A percentile compares a stretch with the other conserved stretches of the same genome.
These are phyloP conservation scores for Diacarnus erythraeanus DNA, from an alignment of 37 sponge, comb jelly and placozoan species.

Conservation along the genomic window DNA sequence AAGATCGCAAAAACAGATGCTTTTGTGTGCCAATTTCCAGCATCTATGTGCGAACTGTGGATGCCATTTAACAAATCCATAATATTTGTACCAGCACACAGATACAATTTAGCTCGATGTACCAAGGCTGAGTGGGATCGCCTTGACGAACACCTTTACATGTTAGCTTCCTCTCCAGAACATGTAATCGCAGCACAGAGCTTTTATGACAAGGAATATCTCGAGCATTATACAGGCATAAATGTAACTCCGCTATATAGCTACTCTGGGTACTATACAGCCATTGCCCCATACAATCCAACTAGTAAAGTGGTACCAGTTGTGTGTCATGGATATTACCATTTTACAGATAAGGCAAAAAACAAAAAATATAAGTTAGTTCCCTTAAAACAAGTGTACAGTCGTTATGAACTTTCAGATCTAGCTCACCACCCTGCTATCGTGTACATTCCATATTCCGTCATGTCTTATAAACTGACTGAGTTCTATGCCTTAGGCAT, in stretches of 20 bases:
- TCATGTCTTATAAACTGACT: constrained; percentile 17
- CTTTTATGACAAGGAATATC: constrained; percentile 52
- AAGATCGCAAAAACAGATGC: constrained; percentile 22
- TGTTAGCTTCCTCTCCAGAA: constrained; percentile 26
- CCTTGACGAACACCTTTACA: constrained; percentile 32
- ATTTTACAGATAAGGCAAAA: background rate
- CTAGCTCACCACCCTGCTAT: constrained; percentile 38
- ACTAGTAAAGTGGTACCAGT: constrained; percentile 14
- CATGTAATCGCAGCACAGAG: constrained; percentile 31
- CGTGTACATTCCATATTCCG: constrained; percentile 43
- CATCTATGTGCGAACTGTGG: constrained; percentile 48
- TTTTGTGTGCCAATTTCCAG: constrained; percentile 45
- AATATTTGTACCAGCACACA: constrained; percentile 33
- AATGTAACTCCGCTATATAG: constrained; percentile 27
- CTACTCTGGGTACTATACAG: constrained; percentile 24
- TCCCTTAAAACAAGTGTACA: background rate
- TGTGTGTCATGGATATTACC: background rate
- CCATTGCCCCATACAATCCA: constrained; percentile 8
- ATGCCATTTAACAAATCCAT: constrained; percentile 62
- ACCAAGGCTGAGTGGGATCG: constrained; percentile 24
- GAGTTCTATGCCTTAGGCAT: constrained; percentile 38
- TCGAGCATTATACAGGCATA: constrained; percentile 51
- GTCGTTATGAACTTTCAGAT: constrained; percentile 17
- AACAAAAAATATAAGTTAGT: constrained; percentile 5
- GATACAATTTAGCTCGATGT: constrained; percentile 49